Evolutionary conservation across 2,888 invertebrate genomes (phyloP).

Genomic region (Conus canariensis): DNA sequence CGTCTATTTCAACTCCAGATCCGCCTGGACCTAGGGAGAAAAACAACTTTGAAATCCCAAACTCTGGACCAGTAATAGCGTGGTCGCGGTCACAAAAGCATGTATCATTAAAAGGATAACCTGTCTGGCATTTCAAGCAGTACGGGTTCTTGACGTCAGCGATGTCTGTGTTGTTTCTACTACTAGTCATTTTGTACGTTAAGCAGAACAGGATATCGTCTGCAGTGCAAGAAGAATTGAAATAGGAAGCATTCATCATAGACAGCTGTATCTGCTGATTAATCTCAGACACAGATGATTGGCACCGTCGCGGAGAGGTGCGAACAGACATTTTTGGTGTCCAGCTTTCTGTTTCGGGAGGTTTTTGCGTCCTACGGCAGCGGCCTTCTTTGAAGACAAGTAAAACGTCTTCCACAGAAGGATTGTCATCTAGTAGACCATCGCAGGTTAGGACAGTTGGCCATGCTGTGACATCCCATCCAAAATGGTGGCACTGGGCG

Average conservation of each 20-base stretch:
- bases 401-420: neutral
- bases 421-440: neutral
- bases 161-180: neutral
- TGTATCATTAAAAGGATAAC: neutral
- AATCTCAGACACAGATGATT: neutral
- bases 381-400: neutral
- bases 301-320: neutral
- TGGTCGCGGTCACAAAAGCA: neutral
- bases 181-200: neutral
- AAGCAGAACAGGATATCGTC: neutral
- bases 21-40: neutral
- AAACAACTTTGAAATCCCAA: neutral
- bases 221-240: neutral
- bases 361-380: neutral
- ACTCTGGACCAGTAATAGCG: neutral
- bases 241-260: neutral
- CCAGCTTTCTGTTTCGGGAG: neutral
- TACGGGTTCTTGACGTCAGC: neutral
- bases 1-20: neutral
- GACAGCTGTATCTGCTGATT: neutral
- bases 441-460: neutral
- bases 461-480: neutral
- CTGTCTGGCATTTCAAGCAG: slow-evolving; percentile 20
- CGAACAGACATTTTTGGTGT: neutral
- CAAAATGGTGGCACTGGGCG: slow-evolving; percentile 6